Evolutionary conservation across 2,113 vertebrate species (phyloP).

Genomic region (Zosterops lateralis): DNA sequence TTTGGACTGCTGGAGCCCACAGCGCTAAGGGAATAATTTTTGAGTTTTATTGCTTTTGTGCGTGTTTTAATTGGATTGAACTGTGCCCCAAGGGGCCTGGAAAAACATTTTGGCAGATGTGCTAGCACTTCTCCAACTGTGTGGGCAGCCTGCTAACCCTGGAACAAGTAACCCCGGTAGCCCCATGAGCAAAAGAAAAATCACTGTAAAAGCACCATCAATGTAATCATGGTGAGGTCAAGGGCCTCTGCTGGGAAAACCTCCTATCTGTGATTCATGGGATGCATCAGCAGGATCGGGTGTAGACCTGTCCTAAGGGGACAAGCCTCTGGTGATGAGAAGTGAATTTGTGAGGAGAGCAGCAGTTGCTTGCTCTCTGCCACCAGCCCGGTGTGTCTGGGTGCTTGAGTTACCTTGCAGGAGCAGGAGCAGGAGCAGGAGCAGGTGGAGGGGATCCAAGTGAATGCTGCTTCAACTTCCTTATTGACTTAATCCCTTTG

Average conservation of each 20-base stretch:
- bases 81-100: not conserved
- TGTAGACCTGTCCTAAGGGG: not conserved
- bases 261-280: not conserved
- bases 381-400: rapidly evolving
- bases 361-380: rapidly evolving
- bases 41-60: not conserved
- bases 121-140: not conserved
- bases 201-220: not conserved
- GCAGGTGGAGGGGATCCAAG: not conserved
- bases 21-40: not conserved
- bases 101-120: conserved; percentile 1
- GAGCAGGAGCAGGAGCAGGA: not conserved
- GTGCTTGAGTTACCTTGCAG: not conserved
- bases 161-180: not conserved
- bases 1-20: not conserved
- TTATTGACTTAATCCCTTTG: not conserved
- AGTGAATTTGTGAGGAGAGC: not conserved
- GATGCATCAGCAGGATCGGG: conserved; percentile 17
- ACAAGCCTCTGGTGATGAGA: not conserved
- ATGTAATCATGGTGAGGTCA: not conserved
- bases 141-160: not conserved
- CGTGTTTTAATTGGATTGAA: not conserved
- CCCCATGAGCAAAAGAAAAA: not conserved
- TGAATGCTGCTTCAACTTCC: rapidly evolving
- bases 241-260: not conserved